phyloP scores from a whole-genome alignment of 2,888 invertebrate species.

The Amphipyra tragopoginis region DNA sequence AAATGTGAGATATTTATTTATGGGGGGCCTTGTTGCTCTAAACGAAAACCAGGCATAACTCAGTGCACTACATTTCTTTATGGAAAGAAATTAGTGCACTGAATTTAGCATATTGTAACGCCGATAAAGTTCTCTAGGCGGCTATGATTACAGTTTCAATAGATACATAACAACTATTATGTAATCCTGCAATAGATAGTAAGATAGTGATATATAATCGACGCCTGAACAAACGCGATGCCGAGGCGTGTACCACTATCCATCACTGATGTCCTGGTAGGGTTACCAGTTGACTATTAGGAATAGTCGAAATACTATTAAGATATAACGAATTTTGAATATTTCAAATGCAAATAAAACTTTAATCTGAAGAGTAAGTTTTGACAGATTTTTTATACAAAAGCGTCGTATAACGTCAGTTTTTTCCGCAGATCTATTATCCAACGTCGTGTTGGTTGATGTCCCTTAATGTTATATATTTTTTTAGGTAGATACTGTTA shows the following conservation, averaged over 20 bases:
- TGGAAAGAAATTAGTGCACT: neutral
- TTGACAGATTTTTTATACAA: neutral
- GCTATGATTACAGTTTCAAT: slow-evolving; percentile 39
- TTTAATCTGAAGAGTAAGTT: too few relatives aligned
- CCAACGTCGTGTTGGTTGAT: too few relatives aligned
- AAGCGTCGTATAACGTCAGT: too few relatives aligned
- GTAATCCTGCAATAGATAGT: slow-evolving; percentile 46
- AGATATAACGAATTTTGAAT: too few relatives aligned
- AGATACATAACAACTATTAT: slow-evolving; percentile 43
- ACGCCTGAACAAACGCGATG: slow-evolving; percentile 43
- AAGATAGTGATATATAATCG: slow-evolving; percentile 44
- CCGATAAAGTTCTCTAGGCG: neutral
- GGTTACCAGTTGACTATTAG: slow-evolving; percentile 37
- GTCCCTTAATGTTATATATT: too few relatives aligned
- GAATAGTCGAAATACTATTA: neutral
- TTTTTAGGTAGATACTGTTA: too few relatives aligned
- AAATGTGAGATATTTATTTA: neutral
- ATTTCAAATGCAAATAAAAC: neutral
- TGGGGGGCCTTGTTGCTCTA: too few relatives aligned
- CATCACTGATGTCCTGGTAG: slow-evolving; percentile 56
- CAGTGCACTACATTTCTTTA: too few relatives aligned
- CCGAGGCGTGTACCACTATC: slow-evolving; percentile 60
- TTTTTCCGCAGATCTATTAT: too few relatives aligned
- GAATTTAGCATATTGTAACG: neutral
- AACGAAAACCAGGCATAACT: too few relatives aligned